Conservation (phyloP, 2,888 invertebrate genomes). For the Mimas tiliae region DNA sequence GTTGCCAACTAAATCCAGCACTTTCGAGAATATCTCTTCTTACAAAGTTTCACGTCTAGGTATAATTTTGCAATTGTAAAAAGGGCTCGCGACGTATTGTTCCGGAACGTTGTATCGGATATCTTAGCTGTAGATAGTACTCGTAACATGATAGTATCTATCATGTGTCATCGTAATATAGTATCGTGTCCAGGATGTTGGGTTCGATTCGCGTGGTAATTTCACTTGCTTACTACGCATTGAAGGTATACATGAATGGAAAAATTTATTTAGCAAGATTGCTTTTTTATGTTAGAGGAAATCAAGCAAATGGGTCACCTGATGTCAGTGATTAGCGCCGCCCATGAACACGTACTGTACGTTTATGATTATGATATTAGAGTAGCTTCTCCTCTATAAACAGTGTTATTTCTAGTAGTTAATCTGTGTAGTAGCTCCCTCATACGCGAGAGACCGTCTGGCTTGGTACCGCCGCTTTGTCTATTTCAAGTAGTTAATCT, state of each 20-base stretch:
- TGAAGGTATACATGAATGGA: neutral
- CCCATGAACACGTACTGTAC: no score
- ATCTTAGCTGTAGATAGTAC: conserved; percentile 30
- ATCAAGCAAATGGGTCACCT: no score
- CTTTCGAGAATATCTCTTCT: no score
- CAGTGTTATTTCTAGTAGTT: no score
- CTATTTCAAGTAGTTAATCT: no score
- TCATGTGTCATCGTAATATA: conserved; percentile 32
- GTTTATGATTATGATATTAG: no score
- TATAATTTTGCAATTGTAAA: neutral
- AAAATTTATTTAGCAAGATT: neutral
- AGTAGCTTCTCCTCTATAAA: no score
- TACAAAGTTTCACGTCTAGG: neutral
- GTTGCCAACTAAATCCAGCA: neutral
- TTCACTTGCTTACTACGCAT: conserved; percentile 36
- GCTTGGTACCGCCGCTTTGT: no score
- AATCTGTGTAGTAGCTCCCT: no score
- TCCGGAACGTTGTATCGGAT: conserved; percentile 43
- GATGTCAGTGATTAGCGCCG: no score
- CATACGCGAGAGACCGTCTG: no score
- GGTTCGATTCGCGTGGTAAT: conserved; percentile 36
- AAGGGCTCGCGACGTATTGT: conserved; percentile 35
- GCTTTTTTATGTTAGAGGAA: no score
- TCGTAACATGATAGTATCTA: conserved; percentile 39
- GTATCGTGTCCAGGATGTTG: conserved; percentile 32